phyloP scores from a whole-genome alignment of 64 coral and sea anemone genomes.

The Stichodactyla helianthus region DNA sequence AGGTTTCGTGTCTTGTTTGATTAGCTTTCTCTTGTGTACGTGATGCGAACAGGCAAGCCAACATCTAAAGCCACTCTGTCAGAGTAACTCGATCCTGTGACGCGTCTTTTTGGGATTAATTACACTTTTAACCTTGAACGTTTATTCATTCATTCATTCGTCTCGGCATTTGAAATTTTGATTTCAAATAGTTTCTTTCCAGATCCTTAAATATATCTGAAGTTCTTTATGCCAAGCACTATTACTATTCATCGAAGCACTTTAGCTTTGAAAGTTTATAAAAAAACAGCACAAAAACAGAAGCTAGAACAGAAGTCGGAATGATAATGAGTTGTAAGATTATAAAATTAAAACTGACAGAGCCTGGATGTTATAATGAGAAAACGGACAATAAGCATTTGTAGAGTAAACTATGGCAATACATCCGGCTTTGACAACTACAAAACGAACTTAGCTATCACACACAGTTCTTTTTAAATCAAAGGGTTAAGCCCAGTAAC shows the following conservation, averaged over 20 bases:
- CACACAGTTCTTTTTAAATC: not conserved
- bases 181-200: too few species aligned
- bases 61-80: not conserved
- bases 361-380: too few species aligned
- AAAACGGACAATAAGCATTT: too few species aligned
- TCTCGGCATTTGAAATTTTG: too few species aligned
- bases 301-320: too few species aligned
- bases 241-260: too few species aligned
- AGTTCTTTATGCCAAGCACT: too few species aligned
- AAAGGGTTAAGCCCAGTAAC: not conserved
- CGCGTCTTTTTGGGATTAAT: not conserved
- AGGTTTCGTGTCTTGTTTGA: not conserved
- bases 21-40: not conserved
- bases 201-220: too few species aligned
- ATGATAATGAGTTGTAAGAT: too few species aligned
- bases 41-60: not conserved
- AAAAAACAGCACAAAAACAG: too few species aligned
- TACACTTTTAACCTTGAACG: not conserved
- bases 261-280: too few species aligned
- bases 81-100: not conserved
- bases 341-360: too few species aligned
- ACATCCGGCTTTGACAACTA: not conserved
- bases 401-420: not conserved
- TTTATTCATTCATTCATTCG: not conserved
- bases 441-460: not conserved